These are phyloP conservation scores for Pteronura brasiliensis DNA, from an alignment of 2,113 vertebrate species.

Conservation along the genomic window DNA sequence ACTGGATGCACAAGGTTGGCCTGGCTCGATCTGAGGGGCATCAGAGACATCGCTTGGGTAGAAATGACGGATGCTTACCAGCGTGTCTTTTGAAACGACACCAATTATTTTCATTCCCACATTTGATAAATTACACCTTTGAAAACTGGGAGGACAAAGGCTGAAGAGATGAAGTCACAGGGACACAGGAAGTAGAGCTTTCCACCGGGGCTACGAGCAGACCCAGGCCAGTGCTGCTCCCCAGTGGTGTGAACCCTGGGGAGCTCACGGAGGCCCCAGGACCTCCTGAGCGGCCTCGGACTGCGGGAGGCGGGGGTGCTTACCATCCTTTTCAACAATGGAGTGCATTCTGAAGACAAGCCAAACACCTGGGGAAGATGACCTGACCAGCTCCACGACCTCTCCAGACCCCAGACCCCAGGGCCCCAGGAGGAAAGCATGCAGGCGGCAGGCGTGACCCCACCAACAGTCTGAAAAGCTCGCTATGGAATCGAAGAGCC, in stretches of 20 bases:
- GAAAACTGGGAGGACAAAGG: not conserved
- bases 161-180: not conserved
- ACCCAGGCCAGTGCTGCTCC: accelerated
- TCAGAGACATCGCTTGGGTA: not conserved
- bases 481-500: not conserved
- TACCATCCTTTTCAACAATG: not conserved
- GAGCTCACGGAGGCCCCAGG: not conserved
- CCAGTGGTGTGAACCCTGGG: not conserved
- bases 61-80: not conserved
- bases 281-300: not conserved
- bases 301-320: not conserved
- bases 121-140: not conserved
- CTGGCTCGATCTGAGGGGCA: not conserved
- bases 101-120: not conserved
- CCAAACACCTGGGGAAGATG: not conserved
- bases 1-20: not conserved
- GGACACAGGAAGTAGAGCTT: not conserved
- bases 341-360: not conserved
- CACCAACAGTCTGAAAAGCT: not conserved
- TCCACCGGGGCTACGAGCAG: not conserved
- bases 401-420: not conserved
- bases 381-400: not conserved
- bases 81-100: not conserved
- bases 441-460: not conserved
- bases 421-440: not conserved